These are phyloP conservation scores for Eulemur rubriventer DNA, from an alignment of 2,797 vertebrate genomes.

Conservation along the genomic window DNA sequence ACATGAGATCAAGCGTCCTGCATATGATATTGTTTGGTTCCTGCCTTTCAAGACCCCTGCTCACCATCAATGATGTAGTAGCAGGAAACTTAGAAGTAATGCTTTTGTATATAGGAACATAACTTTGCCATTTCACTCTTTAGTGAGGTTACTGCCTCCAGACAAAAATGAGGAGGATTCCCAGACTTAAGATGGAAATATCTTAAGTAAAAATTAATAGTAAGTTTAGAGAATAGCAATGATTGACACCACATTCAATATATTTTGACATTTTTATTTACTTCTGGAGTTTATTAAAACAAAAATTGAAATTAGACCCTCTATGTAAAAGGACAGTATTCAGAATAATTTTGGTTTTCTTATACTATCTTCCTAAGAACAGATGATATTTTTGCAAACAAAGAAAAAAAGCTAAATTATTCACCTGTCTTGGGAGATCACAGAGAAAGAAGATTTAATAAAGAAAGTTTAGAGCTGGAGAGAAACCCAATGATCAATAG, in stretches of 20 bases:
- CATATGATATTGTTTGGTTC: neutral
- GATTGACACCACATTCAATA: neutral
- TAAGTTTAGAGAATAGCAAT: neutral
- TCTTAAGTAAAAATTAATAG: neutral
- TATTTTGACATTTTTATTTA: neutral
- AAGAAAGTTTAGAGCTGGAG: neutral
- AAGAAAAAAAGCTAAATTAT: neutral
- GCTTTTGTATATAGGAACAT: neutral
- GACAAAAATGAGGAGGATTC: neutral
- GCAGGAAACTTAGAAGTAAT: neutral
- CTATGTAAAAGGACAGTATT: neutral
- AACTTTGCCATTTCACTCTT: neutral
- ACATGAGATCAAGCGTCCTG: neutral
- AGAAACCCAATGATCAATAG: neutral
- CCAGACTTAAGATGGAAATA: neutral
- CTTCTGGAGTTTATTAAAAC: neutral
- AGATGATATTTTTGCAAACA: neutral
- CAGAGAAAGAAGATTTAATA: neutral
- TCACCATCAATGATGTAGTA: neutral
- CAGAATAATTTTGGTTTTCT: neutral
- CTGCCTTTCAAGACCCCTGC: neutral
- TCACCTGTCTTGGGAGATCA: neutral
- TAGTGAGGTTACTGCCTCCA: neutral
- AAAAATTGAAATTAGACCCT: neutral
- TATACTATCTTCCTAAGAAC: neutral